These are phyloP conservation scores for Mimas tiliae DNA, from an alignment of 2,888 invertebrate genomes.

Conservation along the genomic window DNA sequence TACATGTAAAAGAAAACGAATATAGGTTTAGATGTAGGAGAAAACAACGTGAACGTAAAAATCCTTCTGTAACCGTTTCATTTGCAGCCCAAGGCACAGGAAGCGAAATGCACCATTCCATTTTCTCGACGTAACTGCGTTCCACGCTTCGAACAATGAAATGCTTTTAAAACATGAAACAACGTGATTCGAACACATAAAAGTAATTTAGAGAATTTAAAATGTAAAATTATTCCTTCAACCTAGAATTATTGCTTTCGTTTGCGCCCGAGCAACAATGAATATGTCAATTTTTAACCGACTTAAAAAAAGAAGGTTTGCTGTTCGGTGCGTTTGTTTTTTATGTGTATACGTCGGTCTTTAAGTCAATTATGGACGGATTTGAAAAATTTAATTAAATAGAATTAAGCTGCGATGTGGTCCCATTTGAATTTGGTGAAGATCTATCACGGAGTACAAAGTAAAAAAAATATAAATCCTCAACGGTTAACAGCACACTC, in stretches of 20 bases:
- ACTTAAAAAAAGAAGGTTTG: too few species aligned
- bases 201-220: conserved; percentile 55
- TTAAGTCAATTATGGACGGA: too few species aligned
- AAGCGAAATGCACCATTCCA: conserved; percentile 76
- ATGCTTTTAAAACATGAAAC: conserved; percentile 81
- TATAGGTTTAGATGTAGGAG: conserved; percentile 44
- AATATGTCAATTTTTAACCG: not conserved
- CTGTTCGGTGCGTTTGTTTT: too few species aligned
- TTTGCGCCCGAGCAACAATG: not conserved
- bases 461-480: too few species aligned
- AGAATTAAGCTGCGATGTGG: too few species aligned
- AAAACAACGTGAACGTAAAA: conserved; percentile 62
- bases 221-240: conserved; percentile 41
- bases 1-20: conserved; percentile 31
- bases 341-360: too few species aligned
- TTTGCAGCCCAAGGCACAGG: conserved; percentile 76
- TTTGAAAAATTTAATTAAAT: too few species aligned
- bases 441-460: too few species aligned
- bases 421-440: too few species aligned
- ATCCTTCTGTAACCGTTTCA: conserved; percentile 69
- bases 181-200: conserved; percentile 70
- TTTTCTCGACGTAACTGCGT: conserved; percentile 76
- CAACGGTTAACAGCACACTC: too few species aligned
- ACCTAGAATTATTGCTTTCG: not conserved
- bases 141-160: conserved; percentile 79